Percentiles rank a stretch among this genome's conserved stretches.
phyloP scores from a whole-genome alignment of 2,113 vertebrate species.

The Sclerurus mexicanus region DNA sequence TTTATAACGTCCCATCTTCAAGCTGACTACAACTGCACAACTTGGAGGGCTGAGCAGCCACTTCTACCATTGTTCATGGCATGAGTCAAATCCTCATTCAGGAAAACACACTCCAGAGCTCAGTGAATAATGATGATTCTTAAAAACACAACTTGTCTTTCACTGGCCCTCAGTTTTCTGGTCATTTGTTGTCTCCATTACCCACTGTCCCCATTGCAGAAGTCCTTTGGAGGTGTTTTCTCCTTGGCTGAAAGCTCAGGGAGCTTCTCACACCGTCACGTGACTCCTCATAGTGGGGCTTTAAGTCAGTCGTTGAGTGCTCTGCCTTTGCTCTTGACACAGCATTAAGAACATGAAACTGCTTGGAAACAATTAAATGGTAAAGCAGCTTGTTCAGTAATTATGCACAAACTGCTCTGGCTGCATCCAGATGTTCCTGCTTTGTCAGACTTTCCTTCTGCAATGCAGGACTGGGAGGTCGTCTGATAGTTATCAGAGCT shows the following conservation, averaged over 20 bases:
- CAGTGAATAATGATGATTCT: not conserved
- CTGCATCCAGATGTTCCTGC: not conserved
- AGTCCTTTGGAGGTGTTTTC: not conserved
- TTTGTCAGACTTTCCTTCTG: not conserved
- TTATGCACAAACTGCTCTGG: not conserved
- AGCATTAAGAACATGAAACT: not conserved
- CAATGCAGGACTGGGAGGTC: not conserved
- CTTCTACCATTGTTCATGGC: not conserved
- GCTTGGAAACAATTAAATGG: not conserved
- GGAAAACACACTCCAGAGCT: not conserved
- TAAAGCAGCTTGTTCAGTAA: constrained; percentile 6
- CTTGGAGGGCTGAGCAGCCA: rapidly evolving
- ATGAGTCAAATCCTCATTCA: rapidly evolving
- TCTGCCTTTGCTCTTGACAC: constrained; percentile 3
- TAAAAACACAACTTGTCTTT: not conserved
- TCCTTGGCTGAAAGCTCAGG: not conserved
- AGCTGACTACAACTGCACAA: not conserved
- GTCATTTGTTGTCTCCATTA: not conserved
- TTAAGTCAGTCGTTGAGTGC: not conserved
- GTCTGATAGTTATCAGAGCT: not conserved
- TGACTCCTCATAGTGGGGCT: not conserved
- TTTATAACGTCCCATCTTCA: not conserved
- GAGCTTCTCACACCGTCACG: rapidly evolving
- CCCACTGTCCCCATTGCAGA: not conserved
- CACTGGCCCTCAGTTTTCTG: not conserved